Base-by-base conservation (phyloP, 2,797 vertebrate genomes). In the Balearica regulorum region DNA sequence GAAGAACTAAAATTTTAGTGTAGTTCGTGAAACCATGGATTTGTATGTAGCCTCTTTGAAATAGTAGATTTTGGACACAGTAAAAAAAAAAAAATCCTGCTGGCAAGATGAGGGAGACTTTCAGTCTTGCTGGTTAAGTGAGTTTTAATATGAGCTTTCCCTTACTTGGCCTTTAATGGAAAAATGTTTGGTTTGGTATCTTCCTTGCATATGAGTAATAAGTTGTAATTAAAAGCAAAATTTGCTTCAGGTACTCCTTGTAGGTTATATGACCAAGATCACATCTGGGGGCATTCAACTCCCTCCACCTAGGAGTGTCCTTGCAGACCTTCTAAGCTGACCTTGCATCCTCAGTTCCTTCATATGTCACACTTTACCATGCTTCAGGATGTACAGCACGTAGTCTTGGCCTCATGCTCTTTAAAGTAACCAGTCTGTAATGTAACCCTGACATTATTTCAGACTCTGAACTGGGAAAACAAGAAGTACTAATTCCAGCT, bases 311-410 rank as follows among this genome's bases (percentile, higher is more conserved):
- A 6, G 37, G 24, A n/a, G 43, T 28, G n/a, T 77, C 22, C 55
- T 70, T 8, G 21, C 37, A 62, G 54, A 31, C 33, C 44, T 43
- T 25, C 22, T 21, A 89, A 71, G 73, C 66, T 81, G 81, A 41
- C 35, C 49, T 61, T 9, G 16, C 46, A 9, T 10, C 49, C 25
- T 60, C 22, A 37, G 62, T 70, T 49, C 16, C 44, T 70, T 53
- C 22, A 1, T 14, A 17, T n/a, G 16, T 39, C 29, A 1, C 29
- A 3, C 28, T 31, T 5, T 20, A 9, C 43, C 13, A 1, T 0
- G 0, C 69, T 58, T 28, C 33, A 22, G 82, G n/a, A 33, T 26
- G 2, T 10, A 6, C 19, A 58, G 20, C 41, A 41, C 3, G 3
- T n/a, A 58, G 49, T 75, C 14, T 31, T 60, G 78, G 55, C 75